Evolutionary conservation across 53 echinoderm and acorn worm genomes (phyloP), one percentile per base, ranked within the genome.

Genomic region (Actinopyga echinites): DNA sequence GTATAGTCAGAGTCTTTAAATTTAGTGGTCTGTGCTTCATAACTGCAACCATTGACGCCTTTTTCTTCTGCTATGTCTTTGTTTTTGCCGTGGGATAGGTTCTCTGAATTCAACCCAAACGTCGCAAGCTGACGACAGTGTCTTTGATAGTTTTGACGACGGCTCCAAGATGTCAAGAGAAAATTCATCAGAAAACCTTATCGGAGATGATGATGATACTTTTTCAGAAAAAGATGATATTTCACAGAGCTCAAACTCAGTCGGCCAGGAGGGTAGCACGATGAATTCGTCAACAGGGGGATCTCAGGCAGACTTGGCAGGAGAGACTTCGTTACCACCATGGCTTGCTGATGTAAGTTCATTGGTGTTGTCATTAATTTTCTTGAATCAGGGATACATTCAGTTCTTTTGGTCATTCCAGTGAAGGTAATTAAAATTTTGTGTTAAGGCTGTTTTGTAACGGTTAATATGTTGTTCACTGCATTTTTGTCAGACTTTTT

Each of bases 341-440:
- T 95, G 96, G 96, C 87, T 95, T 22, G 85, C 56, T 30, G 91
- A 83, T 88, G 95, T 95, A 75, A 83, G 95, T 95, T 38, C 7
- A 53, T 22, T n/a, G 36, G 10, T 62, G n/a, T n/a, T n/a, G n/a
- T n/a, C n/a, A n/a, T n/a, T n/a, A n/a, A n/a, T n/a, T n/a, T n/a
- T n/a, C n/a, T n/a, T n/a, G n/a, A n/a, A n/a, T n/a, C n/a, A n/a
- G n/a, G n/a, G n/a, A n/a, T n/a, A 49, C 49, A 49, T 10, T 15
- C 15, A 49, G 49, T 15, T 49, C 10, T 40, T 2, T 40, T 49
- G 0, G 49, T 13, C 13, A 49, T 49, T 15, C 17, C 0, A 15
- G 5, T 40, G 40, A 40, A 8, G 40, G 40, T 40, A 8, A 40
- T 1, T 13, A 49, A 49, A 49, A 0, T 49, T 49, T 44, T 44